Percentiles rank a stretch among this genome's conserved stretches.
Conservation (phyloP, 1,140 invertebrate genomes). For the Pogonomyrmex californicus region DNA sequence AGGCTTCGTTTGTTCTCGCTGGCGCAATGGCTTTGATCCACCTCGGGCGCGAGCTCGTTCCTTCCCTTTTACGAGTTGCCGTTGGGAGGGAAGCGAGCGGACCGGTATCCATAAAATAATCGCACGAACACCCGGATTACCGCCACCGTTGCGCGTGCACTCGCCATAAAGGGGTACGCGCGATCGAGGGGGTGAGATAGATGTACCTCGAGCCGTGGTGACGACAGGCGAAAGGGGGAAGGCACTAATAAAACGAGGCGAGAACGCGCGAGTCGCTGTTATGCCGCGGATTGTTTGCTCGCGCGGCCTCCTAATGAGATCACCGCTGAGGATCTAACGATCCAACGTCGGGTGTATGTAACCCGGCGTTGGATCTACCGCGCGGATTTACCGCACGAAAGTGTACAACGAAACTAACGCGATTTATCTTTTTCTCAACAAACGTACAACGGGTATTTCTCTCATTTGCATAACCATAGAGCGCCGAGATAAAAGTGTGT, state of each 20-base stretch:
- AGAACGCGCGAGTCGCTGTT: slow-evolving; percentile 70
- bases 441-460: not conserved
- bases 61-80: slow-evolving; percentile 16
- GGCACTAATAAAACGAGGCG: slow-evolving; percentile 64
- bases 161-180: slow-evolving; percentile 65
- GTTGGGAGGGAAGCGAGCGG: slow-evolving; percentile 24
- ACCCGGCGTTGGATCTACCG: not conserved
- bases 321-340: slow-evolving; percentile 39
- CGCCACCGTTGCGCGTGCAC: slow-evolving; percentile 38
- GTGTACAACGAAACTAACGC: not conserved
- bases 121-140: slow-evolving; percentile 21
- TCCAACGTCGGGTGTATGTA: not conserved
- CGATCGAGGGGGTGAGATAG: slow-evolving; percentile 69
- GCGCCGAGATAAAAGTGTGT: not conserved
- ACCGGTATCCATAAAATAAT: slow-evolving; percentile 61
- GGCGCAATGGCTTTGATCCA: not conserved
- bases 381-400: not conserved
- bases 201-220: slow-evolving; percentile 62
- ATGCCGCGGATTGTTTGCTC: slow-evolving; percentile 72
- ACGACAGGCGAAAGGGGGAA: slow-evolving; percentile 49
- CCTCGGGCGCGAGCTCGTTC: not conserved
- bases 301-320: slow-evolving; percentile 80
- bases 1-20: slow-evolving; percentile 37
- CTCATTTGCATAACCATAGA: not conserved
- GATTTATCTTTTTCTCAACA: slow-evolving; percentile 20